Percentiles rank a stretch among this genome's conserved stretches.
Conservation (phyloP, 1,140 invertebrate species). For the Drosophila nasuta region DNA sequence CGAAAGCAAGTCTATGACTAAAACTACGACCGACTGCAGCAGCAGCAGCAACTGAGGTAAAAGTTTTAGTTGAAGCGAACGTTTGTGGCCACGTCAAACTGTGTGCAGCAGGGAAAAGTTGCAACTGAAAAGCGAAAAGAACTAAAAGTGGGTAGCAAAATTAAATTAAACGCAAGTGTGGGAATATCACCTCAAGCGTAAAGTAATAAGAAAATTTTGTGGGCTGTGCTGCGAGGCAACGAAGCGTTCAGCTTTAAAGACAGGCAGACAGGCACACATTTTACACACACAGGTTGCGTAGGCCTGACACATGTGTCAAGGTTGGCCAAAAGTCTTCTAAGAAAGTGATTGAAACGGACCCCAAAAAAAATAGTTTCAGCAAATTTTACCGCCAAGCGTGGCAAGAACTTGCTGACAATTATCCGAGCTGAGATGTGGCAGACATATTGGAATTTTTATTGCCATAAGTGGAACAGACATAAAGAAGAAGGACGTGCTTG, state of each 20-base stretch:
- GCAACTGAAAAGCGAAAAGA: constrained; percentile 59
- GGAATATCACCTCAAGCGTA: constrained; percentile 79
- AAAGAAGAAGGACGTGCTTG: not conserved
- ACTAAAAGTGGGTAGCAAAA: constrained; percentile 58
- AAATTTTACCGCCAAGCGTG: constrained; percentile 3
- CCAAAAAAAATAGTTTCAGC: constrained; percentile 22
- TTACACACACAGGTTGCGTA: constrained; percentile 17
- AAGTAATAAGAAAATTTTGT: constrained; percentile 77
- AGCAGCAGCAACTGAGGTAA: constrained; percentile 3
- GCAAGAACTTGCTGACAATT: constrained; percentile 11
- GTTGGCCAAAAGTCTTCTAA: constrained; percentile 47
- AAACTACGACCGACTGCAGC: not conserved
- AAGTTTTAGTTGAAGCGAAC: constrained; percentile 60
- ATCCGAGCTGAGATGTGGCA: not conserved
- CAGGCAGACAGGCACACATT: constrained; percentile 41
- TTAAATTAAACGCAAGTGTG: constrained; percentile 81
- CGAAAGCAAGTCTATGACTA: constrained; percentile 1
- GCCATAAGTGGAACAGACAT: constrained; percentile 7
- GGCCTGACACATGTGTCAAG: constrained; percentile 70
- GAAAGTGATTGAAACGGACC: constrained; percentile 56
- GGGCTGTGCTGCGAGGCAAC: constrained; percentile 38
- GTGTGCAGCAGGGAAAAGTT: constrained; percentile 40
- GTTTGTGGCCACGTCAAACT: constrained; percentile 20
- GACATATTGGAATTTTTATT: constrained; percentile 4
- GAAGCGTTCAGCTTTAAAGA: constrained; percentile 61